Evolutionary conservation across 2,113 vertebrate genomes (phyloP), one percentile per base, ranked within the genome.

Genomic region (Triplophysa rosa): DNA sequence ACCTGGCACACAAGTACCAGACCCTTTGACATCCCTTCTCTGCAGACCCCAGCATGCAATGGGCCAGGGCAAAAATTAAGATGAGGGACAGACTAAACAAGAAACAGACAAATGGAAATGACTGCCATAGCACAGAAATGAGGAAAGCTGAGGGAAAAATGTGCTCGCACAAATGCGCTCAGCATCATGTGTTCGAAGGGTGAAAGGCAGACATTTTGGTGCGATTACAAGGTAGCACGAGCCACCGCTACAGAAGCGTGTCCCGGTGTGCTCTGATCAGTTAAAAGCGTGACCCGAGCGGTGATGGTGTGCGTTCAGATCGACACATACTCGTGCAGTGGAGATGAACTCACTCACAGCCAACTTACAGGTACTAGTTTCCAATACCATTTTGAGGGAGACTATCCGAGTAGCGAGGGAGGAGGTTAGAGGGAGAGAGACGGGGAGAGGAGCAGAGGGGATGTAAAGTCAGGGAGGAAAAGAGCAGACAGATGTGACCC

Each of bases 351-450:
- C 81, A 67, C 86, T 89, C 87, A 85, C 89, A 89, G 89, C 89
- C 86, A 94, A 99, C 97, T 99, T 98, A 99, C 98, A 93, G 98
- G 98, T 94, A 99, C 98, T 94, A 99, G 95, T 91, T 99, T 99
- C 98, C 98, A 99, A 96, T 99, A 99, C 98, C 98, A 99, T 95
- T 98, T 99, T 95, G 98, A 99, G 94, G 98, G 98, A 95, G 97
- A 97, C 98, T 99, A 95, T 95, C 93, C 94, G 81, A 93, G 81
- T 62, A 83, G 84, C 83, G 10, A 76, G 75, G 79, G 67, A 81
- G 77, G 64, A 72, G 77, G 78, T 81, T 83, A 91, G 90, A 90
- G 89, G 87, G 88, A 87, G 88, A 86, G 91, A 92, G 89, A 92
- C 80, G 71, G 82, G 77, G 76, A 86, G 82, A 89, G 92, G 89